Base-by-base conservation (phyloP, 2,113 vertebrate species). In the Larimichthys polyactis region DNA sequence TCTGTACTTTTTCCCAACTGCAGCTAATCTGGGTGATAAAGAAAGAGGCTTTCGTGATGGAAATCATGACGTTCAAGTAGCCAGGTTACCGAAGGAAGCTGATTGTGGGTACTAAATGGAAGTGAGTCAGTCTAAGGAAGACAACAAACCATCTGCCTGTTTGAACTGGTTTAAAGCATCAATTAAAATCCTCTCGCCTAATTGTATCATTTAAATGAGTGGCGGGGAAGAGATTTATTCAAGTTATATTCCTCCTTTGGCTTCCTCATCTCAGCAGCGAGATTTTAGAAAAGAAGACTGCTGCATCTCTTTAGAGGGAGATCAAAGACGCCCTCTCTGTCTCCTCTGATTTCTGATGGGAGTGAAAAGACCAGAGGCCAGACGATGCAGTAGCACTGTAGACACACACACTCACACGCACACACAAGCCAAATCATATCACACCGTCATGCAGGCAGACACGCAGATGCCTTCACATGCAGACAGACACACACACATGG, bases 331-430 rank as follows among this genome's bases (percentile, higher is more conserved):
- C 44, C 81, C 48, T 83, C 15, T 52, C 60, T 81, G 78, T 86
- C 85, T 90, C 81, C 71, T 80, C 70, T 84, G 81, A 81, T 91
- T 91, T 67, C 64, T 87, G 78, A 89, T 72, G 73, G 80, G 51
- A 67, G 82, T 27, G 17, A 55, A 55, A 67, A 92, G 91, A 92
- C 86, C 83, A 87, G 76, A 91, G 88, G 85, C 92, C 84, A 90
- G 86, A 82, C 49, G 29, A 65, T 52, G 48, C 64, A 66, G 70
- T 79, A 57, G 0, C 72, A 78, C 48, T 2, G 64, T 32, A 10
- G 71, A 77, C 51, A 68, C 57, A 48, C 58, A 74, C 72, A 77
- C 57, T 57, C 55, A 46, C 55, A 46, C 80, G 32, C 70, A 17
- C 14, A 64, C 55, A 64, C 71, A 52, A 40, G 36, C 36, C 36